Conservation (phyloP, 2,113 vertebrate genomes). For the Argyrosomus japonicus region DNA sequence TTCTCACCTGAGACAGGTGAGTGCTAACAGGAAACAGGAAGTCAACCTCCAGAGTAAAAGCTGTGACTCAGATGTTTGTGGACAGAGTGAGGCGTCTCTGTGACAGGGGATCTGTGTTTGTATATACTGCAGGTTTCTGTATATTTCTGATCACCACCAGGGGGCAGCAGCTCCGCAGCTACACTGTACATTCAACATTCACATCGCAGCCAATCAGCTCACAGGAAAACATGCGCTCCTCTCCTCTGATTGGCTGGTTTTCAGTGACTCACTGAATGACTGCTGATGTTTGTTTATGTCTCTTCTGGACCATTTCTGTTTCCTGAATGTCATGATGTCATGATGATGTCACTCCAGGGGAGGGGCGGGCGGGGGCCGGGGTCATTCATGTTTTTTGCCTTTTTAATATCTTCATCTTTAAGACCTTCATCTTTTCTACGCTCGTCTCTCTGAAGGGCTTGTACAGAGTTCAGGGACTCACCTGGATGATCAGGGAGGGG, state of each 20-base stretch:
- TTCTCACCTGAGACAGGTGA: background rate
- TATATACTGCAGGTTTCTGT: constrained; percentile 68
- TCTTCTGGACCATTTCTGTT: constrained; percentile 70
- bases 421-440: constrained; percentile 52
- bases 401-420: constrained; percentile 53
- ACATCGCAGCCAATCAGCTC: constrained; percentile 40
- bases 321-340: constrained; percentile 53
- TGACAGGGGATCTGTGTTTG: constrained; percentile 54
- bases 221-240: constrained; percentile 4
- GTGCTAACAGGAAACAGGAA: background rate
- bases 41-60: background rate
- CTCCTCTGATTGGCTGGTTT: constrained; percentile 53
- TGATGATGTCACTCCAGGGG: constrained; percentile 49
- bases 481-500: constrained; percentile 37
- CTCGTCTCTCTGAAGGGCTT: constrained; percentile 70
- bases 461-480: constrained; percentile 54
- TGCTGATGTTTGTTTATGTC: constrained; percentile 51
- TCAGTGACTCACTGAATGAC: constrained; percentile 43
- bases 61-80: background rate
- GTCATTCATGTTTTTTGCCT: constrained; percentile 26
- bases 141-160: constrained; percentile 67
- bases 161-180: constrained; percentile 50
- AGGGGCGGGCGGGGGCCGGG: background rate
- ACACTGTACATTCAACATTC: constrained; percentile 51
- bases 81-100: constrained; percentile 24